Evolutionary conservation across 2,888 invertebrate species (phyloP).

Genomic region (Netelia virgata): DNA sequence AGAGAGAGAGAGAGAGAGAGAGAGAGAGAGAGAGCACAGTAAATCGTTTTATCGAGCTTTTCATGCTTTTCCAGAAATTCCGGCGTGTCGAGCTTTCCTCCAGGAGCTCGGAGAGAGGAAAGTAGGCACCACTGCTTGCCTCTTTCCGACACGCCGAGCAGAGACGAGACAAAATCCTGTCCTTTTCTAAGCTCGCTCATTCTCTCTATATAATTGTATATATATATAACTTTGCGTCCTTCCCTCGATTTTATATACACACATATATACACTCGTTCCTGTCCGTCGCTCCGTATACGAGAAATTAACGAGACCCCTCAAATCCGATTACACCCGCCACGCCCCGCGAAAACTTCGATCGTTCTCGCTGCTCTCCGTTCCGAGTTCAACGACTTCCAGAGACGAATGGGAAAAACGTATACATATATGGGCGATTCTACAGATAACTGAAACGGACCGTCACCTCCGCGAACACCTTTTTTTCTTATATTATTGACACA

Average conservation of each 20-base stretch:
- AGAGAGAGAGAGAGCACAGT: neutral
- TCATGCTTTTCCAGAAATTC: slow-evolving; percentile 28
- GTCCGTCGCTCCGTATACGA: neutral
- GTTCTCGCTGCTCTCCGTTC: slow-evolving; percentile 24
- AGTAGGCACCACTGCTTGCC: neutral
- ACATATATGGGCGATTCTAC: slow-evolving; percentile 2
- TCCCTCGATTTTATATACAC: neutral
- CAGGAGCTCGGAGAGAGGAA: neutral
- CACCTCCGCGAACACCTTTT: neutral
- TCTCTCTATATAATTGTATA: neutral
- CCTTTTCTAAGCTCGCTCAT: neutral
- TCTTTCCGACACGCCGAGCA: neutral
- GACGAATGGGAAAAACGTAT: slow-evolving; percentile 45
- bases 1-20: too few species aligned
- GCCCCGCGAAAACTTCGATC: slow-evolving; percentile 55
- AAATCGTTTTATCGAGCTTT: slow-evolving; percentile 53
- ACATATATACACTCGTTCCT: neutral
- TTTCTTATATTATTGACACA: too few species aligned
- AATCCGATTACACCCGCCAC: slow-evolving; percentile 50
- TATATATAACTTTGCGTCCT: neutral
- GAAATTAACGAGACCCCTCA: slow-evolving; percentile 26
- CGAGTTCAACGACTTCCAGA: slow-evolving; percentile 51
- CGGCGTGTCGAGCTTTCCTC: slow-evolving; percentile 10
- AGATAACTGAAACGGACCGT: neutral
- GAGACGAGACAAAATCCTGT: too few species aligned